Evolutionary conservation across 2,888 invertebrate species (phyloP).

Genomic region (Calliopum simillimum): DNA sequence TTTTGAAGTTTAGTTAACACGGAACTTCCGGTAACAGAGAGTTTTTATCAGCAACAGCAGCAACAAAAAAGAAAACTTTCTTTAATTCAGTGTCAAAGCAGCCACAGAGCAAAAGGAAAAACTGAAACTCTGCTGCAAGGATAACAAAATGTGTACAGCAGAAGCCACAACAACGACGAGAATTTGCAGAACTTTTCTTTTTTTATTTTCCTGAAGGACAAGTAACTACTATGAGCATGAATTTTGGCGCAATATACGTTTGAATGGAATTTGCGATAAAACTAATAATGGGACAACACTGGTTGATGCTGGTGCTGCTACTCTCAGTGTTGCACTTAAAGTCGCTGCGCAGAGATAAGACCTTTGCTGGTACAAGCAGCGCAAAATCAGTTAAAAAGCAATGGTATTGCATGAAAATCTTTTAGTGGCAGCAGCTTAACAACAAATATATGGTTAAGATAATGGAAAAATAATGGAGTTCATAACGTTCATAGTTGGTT

Average conservation of each 20-base stretch:
- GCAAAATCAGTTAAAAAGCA: no score
- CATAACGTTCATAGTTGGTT: neutral
- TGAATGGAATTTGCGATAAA: constrained; percentile 27
- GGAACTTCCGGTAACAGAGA: constrained; percentile 25
- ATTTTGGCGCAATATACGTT: constrained; percentile 25
- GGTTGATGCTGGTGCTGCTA: neutral
- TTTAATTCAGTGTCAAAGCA: neutral
- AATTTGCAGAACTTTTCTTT: no score
- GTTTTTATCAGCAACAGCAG: constrained; percentile 18
- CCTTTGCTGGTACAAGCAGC: neutral
- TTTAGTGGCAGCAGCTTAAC: neutral
- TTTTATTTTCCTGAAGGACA: no score
- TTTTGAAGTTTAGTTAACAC: constrained; percentile 31
- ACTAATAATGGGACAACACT: constrained; percentile 29
- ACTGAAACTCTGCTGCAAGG: constrained; percentile 6
- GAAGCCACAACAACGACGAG: neutral
- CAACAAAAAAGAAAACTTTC: neutral
- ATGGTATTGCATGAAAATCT: neutral
- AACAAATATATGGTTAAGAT: constrained; percentile 27
- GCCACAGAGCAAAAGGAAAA: neutral
- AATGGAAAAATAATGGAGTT: constrained; percentile 39
- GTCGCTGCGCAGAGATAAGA: constrained; percentile 15
- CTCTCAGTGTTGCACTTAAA: constrained; percentile 5
- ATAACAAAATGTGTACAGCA: constrained; percentile 14
- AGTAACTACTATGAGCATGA: constrained; percentile 12